Evolutionary conservation across 2,888 invertebrate genomes (phyloP).

Genomic region (Notodonta dromedarius): DNA sequence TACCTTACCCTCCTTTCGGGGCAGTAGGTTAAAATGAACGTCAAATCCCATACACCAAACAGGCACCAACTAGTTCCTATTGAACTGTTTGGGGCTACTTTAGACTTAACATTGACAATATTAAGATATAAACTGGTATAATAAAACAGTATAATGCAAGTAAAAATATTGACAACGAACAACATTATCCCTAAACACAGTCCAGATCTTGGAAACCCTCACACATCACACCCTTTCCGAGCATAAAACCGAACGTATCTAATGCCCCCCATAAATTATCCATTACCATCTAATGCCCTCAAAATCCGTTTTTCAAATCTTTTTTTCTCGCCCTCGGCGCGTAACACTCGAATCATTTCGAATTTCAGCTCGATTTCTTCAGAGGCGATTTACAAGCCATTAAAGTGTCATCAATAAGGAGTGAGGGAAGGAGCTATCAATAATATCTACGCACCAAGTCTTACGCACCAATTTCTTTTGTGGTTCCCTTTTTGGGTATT

Average conservation of each 20-base stretch:
- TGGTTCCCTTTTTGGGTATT: not conserved
- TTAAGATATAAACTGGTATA: too few species aligned
- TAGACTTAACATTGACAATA: too few species aligned
- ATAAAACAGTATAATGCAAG: too few species aligned
- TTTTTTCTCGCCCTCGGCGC: slow-evolving; percentile 20
- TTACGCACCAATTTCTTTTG: slow-evolving; percentile 24
- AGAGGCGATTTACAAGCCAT: slow-evolving; percentile 41
- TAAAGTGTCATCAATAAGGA: slow-evolving; percentile 41
- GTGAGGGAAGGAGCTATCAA: slow-evolving; percentile 7
- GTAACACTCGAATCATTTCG: slow-evolving; percentile 14
- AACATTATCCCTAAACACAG: too few species aligned
- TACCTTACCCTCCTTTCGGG: too few species aligned
- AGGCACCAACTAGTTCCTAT: too few species aligned
- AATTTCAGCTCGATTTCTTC: slow-evolving; percentile 23
- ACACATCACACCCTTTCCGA: not conserved
- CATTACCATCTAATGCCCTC: slow-evolving; percentile 25
- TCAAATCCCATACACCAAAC: too few species aligned
- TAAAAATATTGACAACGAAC: too few species aligned
- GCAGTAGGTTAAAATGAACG: too few species aligned
- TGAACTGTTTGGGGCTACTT: too few species aligned
- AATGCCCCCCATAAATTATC: slow-evolving; percentile 37
- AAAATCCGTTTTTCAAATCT: slow-evolving; percentile 24
- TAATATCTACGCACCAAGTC: slow-evolving; percentile 16
- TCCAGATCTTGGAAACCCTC: too few species aligned
- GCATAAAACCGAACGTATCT: slow-evolving; percentile 21